Evolutionary conservation across 2,888 invertebrate species (phyloP), one percentile per base, ranked within the genome.

Genomic region (Orchestes rusci): DNA sequence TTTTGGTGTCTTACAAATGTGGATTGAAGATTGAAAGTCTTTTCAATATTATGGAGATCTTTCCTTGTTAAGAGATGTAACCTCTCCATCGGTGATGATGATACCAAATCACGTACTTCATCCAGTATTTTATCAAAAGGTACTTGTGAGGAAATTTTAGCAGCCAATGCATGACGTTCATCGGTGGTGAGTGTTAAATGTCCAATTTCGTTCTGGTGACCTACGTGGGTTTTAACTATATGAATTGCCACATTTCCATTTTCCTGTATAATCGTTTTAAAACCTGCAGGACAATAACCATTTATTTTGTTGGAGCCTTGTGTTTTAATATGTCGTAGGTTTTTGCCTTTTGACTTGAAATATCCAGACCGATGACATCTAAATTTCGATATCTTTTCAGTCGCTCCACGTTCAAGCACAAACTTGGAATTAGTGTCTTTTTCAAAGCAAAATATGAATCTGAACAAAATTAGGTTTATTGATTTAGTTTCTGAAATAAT

Each of bases 1-100:
- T 49, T 42, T 27, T 18, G 17, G 19, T 49, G 43, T 7, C 43
- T 35, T 10, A 43, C 17, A 4, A 39, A 15, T 19, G 35, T 29
- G 19, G 36, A 36, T 4, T 36, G 28, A 15, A 51, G 45, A 27
- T 53, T 53, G 16, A 37, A 54, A 18, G 34, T 23, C 4, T 38
- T 18, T 37, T 51, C 42, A 16, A 54, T 53, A 39, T 54, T 54
- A 29, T 49, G 28, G 1, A 54, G 30, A 35, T 51, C 52, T 29
- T 53, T 48, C 40, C 36, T 41, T n/a, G 40, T 38, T 18, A 50
- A 20, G n/a, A 53, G 40, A 37, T 49, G 23, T 10, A 23, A 23
- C 10, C 23, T 23, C 10, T 23, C 7, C 23, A 23, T 7, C 10
- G 5, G 5, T 23, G 23, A 23, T 5, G 5, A 5, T 7, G 23